Conservation (phyloP, 2,888 invertebrate genomes). For the Xanthorhoe spadicearia region DNA sequence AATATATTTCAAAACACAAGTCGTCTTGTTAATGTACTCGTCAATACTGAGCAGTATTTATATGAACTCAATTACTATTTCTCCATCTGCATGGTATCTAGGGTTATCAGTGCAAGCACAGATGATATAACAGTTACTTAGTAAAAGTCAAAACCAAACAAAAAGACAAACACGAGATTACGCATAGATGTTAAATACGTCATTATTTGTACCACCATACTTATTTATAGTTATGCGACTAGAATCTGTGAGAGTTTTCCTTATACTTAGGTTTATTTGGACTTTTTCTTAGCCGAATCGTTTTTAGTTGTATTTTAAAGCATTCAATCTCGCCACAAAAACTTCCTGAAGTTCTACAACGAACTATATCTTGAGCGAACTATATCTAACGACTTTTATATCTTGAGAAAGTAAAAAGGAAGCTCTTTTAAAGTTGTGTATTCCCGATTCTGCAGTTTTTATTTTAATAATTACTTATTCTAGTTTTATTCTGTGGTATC, state of each 20-base stretch:
- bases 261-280: not conserved
- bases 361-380: no score
- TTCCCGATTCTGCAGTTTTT: no score
- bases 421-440: no score
- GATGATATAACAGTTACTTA: not conserved
- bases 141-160: not conserved
- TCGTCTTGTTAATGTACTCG: conserved; percentile 9
- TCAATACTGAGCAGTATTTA: conserved; percentile 3
- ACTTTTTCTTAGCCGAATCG: no score
- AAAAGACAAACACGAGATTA: not conserved
- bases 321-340: no score
- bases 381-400: no score
- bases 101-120: conserved; percentile 17
- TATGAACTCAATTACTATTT: not conserved
- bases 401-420: no score
- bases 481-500: no score
- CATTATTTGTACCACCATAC: not conserved
- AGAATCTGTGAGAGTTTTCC: not conserved
- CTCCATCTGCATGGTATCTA: conserved; percentile 5
- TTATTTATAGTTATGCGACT: not conserved
- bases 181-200: not conserved
- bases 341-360: no score
- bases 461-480: no score
- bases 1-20: not conserved
- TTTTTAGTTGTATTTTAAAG: no score